phyloP scores from a whole-genome alignment of 2,797 vertebrate species.

The Etheostoma perlongum region DNA sequence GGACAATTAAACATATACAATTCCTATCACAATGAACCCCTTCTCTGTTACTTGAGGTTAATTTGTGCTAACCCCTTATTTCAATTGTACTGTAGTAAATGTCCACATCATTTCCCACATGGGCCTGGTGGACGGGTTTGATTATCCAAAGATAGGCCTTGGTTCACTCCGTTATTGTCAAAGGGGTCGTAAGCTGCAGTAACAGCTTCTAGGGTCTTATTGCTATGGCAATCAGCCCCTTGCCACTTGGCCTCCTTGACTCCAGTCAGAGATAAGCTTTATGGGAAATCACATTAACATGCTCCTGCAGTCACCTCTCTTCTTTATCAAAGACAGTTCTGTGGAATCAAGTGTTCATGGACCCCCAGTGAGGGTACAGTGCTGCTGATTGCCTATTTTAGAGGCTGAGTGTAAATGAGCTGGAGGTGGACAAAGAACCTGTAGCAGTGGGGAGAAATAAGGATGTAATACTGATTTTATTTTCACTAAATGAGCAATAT shows the following conservation, averaged over 20 bases:
- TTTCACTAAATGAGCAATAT: conserved; percentile 81
- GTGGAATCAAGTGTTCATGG: conserved; percentile 89
- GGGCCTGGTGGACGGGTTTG: conserved; percentile 75
- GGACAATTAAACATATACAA: conserved; percentile 80
- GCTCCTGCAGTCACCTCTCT: conserved; percentile 75
- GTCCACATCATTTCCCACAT: conserved; percentile 83
- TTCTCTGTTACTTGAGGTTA: conserved; percentile 78
- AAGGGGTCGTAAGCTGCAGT: conserved; percentile 76
- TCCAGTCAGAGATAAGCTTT: conserved; percentile 85
- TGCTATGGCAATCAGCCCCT: conserved; percentile 83
- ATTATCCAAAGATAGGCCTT: conserved; percentile 76
- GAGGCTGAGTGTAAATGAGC: conserved; percentile 77
- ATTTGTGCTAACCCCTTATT: conserved; percentile 82
- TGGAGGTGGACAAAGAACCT: conserved; percentile 71
- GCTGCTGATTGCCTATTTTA: conserved; percentile 81
- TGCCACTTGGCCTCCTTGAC: conserved; percentile 83
- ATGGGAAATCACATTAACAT: conserved; percentile 84
- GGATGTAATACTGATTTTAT: conserved; percentile 60
- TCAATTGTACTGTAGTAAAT: conserved; percentile 83
- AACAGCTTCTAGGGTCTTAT: conserved; percentile 83
- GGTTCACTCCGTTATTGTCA: conserved; percentile 74
- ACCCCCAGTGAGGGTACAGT: conserved; percentile 78
- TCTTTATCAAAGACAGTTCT: conserved; percentile 80
- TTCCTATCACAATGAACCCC: conserved; percentile 69
- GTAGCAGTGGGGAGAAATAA: conserved; percentile 49